Percentiles rank a stretch among this genome's conserved stretches.
Conservation (phyloP, 2,113 vertebrate genomes). For the Poicephalus gulielmi region DNA sequence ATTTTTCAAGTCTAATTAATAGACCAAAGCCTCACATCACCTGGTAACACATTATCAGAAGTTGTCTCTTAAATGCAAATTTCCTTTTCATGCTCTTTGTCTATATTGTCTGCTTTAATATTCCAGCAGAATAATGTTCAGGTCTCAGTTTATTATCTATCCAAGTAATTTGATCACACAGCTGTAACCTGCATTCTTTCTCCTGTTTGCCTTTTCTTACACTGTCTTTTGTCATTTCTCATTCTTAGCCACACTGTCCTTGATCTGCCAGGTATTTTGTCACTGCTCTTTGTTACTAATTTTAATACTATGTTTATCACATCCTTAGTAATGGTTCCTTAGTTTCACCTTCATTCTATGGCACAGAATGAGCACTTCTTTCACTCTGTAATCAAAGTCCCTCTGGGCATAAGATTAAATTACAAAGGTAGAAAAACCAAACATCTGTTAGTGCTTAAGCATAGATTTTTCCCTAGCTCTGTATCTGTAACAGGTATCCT, state of each 20-base stretch:
- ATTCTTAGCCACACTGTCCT: not conserved
- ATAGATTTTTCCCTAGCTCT: not conserved
- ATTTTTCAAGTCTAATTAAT: not conserved
- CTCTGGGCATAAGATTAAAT: not conserved
- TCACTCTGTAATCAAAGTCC: not conserved
- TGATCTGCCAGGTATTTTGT: not conserved
- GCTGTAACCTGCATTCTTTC: not conserved
- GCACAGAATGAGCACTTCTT: not conserved
- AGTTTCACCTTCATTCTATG: not conserved
- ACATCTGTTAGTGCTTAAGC: not conserved
- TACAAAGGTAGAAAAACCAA: not conserved
- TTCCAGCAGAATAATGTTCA: not conserved
- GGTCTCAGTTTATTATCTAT: not conserved
- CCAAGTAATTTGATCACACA: not conserved
- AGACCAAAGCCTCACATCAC: not conserved
- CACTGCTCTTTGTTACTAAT: not conserved
- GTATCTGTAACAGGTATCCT: not conserved
- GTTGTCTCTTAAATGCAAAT: not conserved
- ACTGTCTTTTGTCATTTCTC: not conserved
- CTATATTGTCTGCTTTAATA: conserved; percentile 4
- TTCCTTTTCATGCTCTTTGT: conserved; percentile 6
- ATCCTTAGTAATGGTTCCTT: not conserved
- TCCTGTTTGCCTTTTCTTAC: not conserved
- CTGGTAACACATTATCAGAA: not conserved
- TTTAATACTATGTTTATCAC: not conserved